Base-by-base conservation (phyloP, 2,888 invertebrate species). In the Tetheella fluctuosa region DNA sequence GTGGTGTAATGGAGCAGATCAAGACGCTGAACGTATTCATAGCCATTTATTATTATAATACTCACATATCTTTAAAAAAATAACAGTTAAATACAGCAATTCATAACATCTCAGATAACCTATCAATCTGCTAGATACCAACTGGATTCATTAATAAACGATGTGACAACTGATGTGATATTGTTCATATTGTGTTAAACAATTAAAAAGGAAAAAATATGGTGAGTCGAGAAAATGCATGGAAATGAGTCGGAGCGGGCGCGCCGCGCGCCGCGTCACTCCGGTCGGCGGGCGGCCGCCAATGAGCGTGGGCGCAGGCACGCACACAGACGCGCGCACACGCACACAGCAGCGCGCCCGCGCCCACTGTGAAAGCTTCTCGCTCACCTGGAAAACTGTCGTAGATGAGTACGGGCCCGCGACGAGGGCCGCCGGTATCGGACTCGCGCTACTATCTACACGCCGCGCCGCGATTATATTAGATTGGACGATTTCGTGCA, bases 341-440 rank as follows among this genome's bases (percentile, higher is more conserved):
- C 39, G 59, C 63, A 59, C 64, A 60, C 67, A 54, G 37, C 34
- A 53, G 23, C 60, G 57, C 64, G 57, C 64, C 58, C 58, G 39
- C 58, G 59, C 59, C 56, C 59, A 55, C 48, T 48, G 59, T 58
- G 34, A 34, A 55, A 55, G 34, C 54, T 54, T 30, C 61, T 42
- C 39, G 59, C 59, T 58, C 59, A 57, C 54, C 52, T 58, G 60
- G 34, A 34, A 34, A 55, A 25, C 54, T 34, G 42, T 60, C 17
- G 71, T 72, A 68, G 61, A 58, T 63, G 60, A 17, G 64, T 55
- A 58, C 62, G 48, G 59, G 34, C 34, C 54, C 52, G 56, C 53
- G 59, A 61, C 65, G 58, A 59, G 58, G 60, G 56, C 52, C 57
- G 61, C 39, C 28, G 23, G 39, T 52, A 28, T 55, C 52, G 25